These are phyloP conservation scores for Scotopteryx bipunctaria DNA, from an alignment of 2,888 invertebrate species.

Conservation along the genomic window DNA sequence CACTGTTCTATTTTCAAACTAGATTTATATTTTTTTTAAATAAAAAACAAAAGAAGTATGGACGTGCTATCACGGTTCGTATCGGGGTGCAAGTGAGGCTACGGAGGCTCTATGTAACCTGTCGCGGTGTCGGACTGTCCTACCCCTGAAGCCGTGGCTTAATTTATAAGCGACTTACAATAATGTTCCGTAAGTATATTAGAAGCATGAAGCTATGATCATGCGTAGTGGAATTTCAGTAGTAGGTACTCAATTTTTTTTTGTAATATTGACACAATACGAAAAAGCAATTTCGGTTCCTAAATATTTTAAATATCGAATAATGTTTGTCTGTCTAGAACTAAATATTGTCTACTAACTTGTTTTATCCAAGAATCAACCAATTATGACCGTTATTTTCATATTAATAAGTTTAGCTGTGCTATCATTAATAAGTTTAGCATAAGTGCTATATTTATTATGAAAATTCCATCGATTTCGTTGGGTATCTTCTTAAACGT, in stretches of 20 bases:
- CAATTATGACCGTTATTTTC: too few relatives aligned
- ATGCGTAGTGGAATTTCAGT: conserved; percentile 15
- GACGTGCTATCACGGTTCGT: conserved; percentile 57
- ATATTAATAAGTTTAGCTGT: too few relatives aligned
- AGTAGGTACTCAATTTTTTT: neutral
- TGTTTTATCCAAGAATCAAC: too few relatives aligned
- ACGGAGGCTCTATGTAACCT: conserved; percentile 43
- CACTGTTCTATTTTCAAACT: neutral
- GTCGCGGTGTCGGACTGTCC: conserved; percentile 10
- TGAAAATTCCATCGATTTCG: too few relatives aligned
- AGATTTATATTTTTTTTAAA: neutral
- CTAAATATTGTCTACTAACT: too few relatives aligned
- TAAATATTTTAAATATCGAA: too few relatives aligned
- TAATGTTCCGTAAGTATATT: neutral
- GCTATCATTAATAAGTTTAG: too few relatives aligned
- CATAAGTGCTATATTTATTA: too few relatives aligned
- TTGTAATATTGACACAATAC: too few relatives aligned
- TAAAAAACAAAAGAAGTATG: conserved; percentile 8
- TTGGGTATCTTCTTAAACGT: too few relatives aligned
- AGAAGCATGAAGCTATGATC: neutral
- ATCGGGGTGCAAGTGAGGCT: conserved; percentile 63
- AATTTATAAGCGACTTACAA: conserved; percentile 25
- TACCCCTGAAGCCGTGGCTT: conserved; percentile 20
- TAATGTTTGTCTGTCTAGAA: too few relatives aligned
- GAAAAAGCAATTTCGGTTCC: too few relatives aligned